Percentiles rank a stretch among this genome's conserved stretches.
Evolutionary conservation across 1,140 invertebrate genomes (phyloP).

Genomic region (Colletes latitarsis): DNA sequence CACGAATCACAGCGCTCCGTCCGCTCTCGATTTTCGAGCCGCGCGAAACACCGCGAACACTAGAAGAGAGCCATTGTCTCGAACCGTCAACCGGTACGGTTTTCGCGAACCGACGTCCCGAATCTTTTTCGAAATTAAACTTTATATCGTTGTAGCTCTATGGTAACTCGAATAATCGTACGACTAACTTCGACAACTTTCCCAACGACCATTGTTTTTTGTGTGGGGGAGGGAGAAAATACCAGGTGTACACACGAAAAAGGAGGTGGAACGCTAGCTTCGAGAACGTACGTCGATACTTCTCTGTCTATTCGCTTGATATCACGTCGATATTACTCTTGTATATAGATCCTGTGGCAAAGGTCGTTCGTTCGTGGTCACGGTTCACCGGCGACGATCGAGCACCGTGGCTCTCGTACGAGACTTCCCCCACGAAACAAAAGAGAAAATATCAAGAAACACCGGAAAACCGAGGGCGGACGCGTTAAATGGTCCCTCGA

Average conservation of each 20-base stretch:
- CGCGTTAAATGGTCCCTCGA: conserved; percentile 21
- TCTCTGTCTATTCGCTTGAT: conserved; percentile 50
- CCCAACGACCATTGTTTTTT: conserved; percentile 51
- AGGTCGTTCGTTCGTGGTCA: conserved; percentile 34
- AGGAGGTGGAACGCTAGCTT: conserved; percentile 23
- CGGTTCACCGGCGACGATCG: neutral
- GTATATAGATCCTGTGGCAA: conserved; percentile 36
- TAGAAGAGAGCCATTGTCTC: neutral
- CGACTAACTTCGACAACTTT: conserved; percentile 52
- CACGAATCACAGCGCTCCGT: neutral
- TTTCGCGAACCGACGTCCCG: conserved; percentile 2
- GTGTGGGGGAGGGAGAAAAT: conserved; percentile 26
- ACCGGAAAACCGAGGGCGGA: conserved; percentile 11
- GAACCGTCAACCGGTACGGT: neutral
- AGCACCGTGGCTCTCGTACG: neutral
- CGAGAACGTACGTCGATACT: conserved; percentile 45
- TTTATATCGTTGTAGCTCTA: conserved; percentile 47
- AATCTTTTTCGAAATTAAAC: conserved; percentile 43
- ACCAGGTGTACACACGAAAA: conserved; percentile 11
- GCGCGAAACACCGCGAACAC: neutral
- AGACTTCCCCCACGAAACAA: neutral
- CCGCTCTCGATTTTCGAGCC: conserved; percentile 9
- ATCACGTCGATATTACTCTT: conserved; percentile 50
- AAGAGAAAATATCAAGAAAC: neutral
- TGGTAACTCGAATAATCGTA: conserved; percentile 48